A percentile compares a stretch with the other conserved stretches of the same genome.
These are phyloP conservation scores for Diloba caeruleocephala DNA, from an alignment of 2,888 invertebrate genomes.

Conservation along the genomic window DNA sequence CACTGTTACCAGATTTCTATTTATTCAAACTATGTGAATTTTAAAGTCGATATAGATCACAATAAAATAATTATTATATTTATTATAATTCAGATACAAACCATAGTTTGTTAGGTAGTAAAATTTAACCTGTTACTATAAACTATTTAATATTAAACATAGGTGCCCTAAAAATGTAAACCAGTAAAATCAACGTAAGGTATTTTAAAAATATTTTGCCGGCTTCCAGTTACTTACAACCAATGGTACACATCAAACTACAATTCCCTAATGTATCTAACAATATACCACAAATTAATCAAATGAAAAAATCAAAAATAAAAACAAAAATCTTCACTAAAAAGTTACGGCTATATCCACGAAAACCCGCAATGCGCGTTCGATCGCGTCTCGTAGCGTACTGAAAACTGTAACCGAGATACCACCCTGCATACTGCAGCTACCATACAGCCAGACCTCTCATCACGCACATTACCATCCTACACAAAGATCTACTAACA, in stretches of 20 bases:
- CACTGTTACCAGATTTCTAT: too few relatives aligned
- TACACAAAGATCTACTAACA: slow-evolving; percentile 3
- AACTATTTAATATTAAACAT: too few relatives aligned
- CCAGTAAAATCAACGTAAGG: too few relatives aligned
- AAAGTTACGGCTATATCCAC: background rate
- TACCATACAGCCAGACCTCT: slow-evolving; percentile 48
- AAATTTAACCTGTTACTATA: too few relatives aligned
- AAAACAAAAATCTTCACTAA: slow-evolving; percentile 1
- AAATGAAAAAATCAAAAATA: background rate
- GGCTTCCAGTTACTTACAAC: slow-evolving; percentile 19
- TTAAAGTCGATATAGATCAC: too few relatives aligned
- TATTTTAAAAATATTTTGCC: slow-evolving; percentile 1
- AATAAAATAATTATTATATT: too few relatives aligned
- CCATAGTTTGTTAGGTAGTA: too few relatives aligned
- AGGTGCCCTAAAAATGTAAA: too few relatives aligned
- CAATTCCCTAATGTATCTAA: background rate
- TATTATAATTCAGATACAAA: too few relatives aligned
- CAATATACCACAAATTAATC: background rate
- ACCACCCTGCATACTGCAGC: slow-evolving; percentile 48
- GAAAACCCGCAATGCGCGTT: slow-evolving; percentile 63
- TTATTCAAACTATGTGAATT: too few relatives aligned
- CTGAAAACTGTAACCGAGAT: slow-evolving; percentile 70
- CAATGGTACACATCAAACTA: background rate
- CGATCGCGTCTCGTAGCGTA: slow-evolving; percentile 58
- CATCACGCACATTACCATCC: background rate